Conservation (phyloP, 2,888 invertebrate genomes). For the Nemotelus pantherinus region DNA sequence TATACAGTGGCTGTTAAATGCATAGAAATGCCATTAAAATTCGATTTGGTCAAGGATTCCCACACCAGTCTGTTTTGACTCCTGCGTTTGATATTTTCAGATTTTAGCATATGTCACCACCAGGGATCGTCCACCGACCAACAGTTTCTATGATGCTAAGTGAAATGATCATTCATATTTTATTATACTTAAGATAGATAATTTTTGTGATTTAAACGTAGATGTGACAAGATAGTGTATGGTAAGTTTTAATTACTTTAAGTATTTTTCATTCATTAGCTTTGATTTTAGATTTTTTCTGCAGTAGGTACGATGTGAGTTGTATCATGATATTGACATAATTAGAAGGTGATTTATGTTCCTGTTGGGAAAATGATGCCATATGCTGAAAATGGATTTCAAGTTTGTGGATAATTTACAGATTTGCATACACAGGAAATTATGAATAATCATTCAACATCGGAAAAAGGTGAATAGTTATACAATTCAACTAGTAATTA, state of each 20-base stretch:
- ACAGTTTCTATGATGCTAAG: too few species aligned
- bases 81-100: not conserved
- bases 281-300: not conserved
- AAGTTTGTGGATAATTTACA: too few species aligned
- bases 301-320: not conserved
- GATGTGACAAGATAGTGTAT: not conserved
- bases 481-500: too few species aligned
- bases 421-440: too few species aligned
- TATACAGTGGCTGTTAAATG: not conserved
- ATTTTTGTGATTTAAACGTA: not conserved
- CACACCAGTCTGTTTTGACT: not conserved
- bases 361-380: not conserved
- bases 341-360: not conserved
- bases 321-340: not conserved
- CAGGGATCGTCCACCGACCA: not conserved
- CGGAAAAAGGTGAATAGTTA: too few species aligned
- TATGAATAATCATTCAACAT: too few species aligned
- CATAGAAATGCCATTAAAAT: not conserved
- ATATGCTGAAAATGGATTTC: not conserved
- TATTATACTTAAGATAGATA: too few species aligned
- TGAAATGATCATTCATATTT: too few species aligned
- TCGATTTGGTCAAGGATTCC: conserved; percentile 19
- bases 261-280: not conserved
- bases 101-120: not conserved
- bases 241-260: not conserved